Conservation (phyloP, 2,888 invertebrate genomes). For the Pterobdella sp. region DNA sequence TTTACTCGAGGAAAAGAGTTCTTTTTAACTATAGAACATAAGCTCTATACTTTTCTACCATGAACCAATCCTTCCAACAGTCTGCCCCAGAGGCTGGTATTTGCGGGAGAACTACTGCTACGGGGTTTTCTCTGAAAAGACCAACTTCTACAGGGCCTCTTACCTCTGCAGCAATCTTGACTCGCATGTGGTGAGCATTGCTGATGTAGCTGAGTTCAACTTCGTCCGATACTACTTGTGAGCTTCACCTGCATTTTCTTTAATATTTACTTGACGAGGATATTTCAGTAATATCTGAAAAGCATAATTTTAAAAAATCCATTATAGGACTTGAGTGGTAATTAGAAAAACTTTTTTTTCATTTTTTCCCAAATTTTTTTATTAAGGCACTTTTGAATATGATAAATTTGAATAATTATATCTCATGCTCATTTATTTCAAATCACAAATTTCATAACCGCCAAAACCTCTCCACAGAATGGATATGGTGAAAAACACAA, state of each 20-base stretch:
- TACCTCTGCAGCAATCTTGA: background rate
- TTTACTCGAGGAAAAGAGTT: background rate
- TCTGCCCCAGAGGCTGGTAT: constrained; percentile 14
- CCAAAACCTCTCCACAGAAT: background rate
- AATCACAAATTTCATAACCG: too few relatives aligned
- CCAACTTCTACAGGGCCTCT: background rate
- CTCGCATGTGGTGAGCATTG: constrained; percentile 10
- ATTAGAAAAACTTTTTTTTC: background rate
- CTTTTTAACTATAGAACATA: background rate
- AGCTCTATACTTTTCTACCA: background rate
- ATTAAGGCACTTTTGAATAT: too few relatives aligned
- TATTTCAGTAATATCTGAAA: background rate
- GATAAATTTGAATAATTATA: too few relatives aligned
- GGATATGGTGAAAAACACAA: background rate
- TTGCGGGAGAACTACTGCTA: constrained; percentile 8
- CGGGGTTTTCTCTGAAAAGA: background rate
- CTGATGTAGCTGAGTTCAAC: constrained; percentile 20
- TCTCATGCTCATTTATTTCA: too few relatives aligned
- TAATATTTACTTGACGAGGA: background rate
- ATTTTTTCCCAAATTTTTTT: too few relatives aligned
- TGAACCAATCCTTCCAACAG: constrained; percentile 4
- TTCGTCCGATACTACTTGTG: constrained; percentile 1
- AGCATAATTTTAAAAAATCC: background rate
- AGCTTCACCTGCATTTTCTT: background rate
- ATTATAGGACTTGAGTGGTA: background rate